Evolutionary conservation across 2,888 invertebrate genomes (phyloP).

Genomic region (Tiliacea citrago): DNA sequence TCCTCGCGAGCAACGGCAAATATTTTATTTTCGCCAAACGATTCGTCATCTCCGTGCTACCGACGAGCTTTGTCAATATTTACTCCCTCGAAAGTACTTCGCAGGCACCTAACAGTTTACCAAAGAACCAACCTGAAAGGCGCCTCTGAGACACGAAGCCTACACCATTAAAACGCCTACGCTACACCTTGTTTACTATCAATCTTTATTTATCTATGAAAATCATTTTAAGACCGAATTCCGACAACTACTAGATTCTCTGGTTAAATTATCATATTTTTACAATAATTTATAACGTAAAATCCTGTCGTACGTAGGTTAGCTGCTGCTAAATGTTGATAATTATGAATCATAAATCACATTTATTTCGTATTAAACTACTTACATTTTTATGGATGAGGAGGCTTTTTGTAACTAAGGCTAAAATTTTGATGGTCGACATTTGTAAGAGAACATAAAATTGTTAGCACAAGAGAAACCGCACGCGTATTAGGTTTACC

Average conservation of each 20-base stretch:
- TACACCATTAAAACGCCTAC: constrained; percentile 66
- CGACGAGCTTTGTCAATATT: constrained; percentile 79
- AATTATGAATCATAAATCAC: constrained; percentile 47
- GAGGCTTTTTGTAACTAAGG: constrained; percentile 21
- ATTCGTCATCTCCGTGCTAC: constrained; percentile 64
- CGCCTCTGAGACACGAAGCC: constrained; percentile 69
- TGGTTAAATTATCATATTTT: constrained; percentile 59
- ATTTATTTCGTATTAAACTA: constrained; percentile 13
- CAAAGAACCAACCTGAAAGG: constrained; percentile 73
- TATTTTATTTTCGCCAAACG: constrained; percentile 65
- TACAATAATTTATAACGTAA: constrained; percentile 44
- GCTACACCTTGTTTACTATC: constrained; percentile 65
- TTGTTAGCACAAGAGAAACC: constrained; percentile 12
- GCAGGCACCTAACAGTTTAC: constrained; percentile 58
- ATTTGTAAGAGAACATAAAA: constrained; percentile 27
- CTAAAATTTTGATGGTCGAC: constrained; percentile 16
- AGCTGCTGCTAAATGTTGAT: constrained; percentile 40
- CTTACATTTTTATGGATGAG: constrained; percentile 28
- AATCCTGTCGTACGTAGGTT: constrained; percentile 29
- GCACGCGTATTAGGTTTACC: constrained; percentile 23
- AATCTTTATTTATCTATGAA: constrained; percentile 62
- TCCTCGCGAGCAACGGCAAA: constrained; percentile 26
- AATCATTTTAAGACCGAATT: constrained; percentile 52
- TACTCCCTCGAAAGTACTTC: constrained; percentile 63
- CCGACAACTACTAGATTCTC: constrained; percentile 28